phyloP scores from a whole-genome alignment of 2,113 vertebrate species.

The Catharus bicknelli region DNA sequence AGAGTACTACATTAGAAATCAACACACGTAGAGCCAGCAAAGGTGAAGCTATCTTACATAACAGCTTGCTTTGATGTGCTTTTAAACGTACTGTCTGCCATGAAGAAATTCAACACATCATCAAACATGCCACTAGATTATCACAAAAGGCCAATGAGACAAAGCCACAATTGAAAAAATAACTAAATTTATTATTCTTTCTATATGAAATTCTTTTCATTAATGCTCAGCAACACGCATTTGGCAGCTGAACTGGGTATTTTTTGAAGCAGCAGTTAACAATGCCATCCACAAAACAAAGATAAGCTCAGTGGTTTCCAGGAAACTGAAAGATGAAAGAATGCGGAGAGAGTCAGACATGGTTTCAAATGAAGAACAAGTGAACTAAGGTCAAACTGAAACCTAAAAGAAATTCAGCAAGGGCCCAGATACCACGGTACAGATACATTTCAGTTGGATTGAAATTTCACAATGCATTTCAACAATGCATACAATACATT shows the following conservation, averaged over 20 bases:
- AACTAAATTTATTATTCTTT: constrained; percentile 75
- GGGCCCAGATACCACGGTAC: constrained; percentile 11
- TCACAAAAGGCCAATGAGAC: neutral
- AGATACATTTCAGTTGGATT: constrained; percentile 38
- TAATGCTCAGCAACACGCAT: constrained; percentile 82
- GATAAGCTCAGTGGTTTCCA: constrained; percentile 79
- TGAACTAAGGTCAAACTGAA: constrained; percentile 69
- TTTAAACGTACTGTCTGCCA: neutral
- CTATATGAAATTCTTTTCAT: constrained; percentile 81
- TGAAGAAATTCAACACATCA: constrained; percentile 32
- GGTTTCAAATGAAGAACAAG: constrained; percentile 64
- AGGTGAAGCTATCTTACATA: neutral
- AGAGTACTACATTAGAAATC: neutral
- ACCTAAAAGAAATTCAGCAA: constrained; percentile 64
- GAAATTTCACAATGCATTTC: constrained; percentile 47
- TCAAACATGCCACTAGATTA: neutral
- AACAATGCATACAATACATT: constrained; percentile 60
- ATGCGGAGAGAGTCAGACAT: constrained; percentile 67
- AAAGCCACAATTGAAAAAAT: constrained; percentile 28
- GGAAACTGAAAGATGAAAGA: constrained; percentile 78
- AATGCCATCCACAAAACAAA: constrained; percentile 74
- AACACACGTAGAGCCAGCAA: neutral
- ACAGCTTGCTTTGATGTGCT: neutral
- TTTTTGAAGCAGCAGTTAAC: constrained; percentile 76
- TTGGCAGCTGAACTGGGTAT: constrained; percentile 70